Conservation (phyloP, 2,797 vertebrate species). For the Rhynchotus rufescens region DNA sequence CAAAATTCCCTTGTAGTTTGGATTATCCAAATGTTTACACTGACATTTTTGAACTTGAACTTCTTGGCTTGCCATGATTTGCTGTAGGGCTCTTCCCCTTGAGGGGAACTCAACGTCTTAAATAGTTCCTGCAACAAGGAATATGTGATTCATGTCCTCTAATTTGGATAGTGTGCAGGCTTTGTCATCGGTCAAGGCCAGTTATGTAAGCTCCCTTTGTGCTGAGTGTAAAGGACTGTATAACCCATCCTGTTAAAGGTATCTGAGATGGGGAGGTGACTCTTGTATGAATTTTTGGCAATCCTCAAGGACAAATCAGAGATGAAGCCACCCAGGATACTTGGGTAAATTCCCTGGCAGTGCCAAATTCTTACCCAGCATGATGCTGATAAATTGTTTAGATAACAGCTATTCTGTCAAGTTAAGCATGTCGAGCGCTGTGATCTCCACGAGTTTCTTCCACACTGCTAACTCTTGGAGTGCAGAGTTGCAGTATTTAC, state of each 20-base stretch:
- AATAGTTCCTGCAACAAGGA: not conserved
- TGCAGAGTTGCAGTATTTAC: not conserved
- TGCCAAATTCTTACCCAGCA: not conserved
- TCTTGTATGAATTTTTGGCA: not conserved
- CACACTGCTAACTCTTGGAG: not conserved
- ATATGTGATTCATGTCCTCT: not conserved
- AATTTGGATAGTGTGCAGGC: not conserved
- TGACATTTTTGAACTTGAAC: not conserved
- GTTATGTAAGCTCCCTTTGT: not conserved
- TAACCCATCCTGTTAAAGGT: not conserved
- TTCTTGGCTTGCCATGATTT: not conserved
- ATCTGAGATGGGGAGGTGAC: not conserved
- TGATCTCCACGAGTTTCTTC: not conserved
- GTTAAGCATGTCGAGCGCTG: not conserved
- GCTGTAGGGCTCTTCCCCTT: not conserved
- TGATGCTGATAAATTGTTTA: not conserved
- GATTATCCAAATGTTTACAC: not conserved
- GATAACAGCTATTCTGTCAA: not conserved
- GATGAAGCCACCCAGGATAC: not conserved
- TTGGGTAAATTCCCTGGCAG: not conserved
- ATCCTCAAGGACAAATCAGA: not conserved
- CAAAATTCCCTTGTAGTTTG: not conserved
- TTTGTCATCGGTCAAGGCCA: not conserved
- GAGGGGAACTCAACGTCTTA: not conserved
- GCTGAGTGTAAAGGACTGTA: not conserved